Conservation (phyloP, 2,113 vertebrate genomes). For the Oryzias woworae region DNA sequence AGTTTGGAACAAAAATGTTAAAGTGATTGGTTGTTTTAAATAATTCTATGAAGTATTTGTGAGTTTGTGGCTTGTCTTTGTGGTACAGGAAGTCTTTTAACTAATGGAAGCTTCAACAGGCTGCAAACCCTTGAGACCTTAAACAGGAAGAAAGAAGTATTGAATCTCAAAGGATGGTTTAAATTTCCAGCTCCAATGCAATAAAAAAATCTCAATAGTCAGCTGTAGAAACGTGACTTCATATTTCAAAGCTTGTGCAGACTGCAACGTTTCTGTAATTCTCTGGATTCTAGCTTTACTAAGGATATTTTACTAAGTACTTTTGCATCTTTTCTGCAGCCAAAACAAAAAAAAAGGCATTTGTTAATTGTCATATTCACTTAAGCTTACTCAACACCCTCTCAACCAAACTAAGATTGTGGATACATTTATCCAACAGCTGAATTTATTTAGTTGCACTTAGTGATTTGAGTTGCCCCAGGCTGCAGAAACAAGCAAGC, state of each 20-base stretch:
- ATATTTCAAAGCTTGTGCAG: neutral
- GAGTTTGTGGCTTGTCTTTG: no score
- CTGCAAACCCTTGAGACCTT: no score
- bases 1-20: no score
- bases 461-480: conserved; percentile 6
- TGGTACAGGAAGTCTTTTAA: no score
- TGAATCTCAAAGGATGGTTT: no score
- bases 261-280: neutral
- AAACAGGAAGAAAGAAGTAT: no score
- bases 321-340: conserved; percentile 6
- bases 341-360: conserved; percentile 13
- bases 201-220: neutral
- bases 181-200: neutral
- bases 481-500: conserved; percentile 12
- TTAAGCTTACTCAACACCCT: conserved; percentile 12
- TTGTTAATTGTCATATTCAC: conserved; percentile 34
- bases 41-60: no score
- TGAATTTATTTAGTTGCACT: conserved; percentile 28
- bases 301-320: conserved; percentile 14
- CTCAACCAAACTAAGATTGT: neutral
- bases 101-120: no score
- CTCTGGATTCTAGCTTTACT: conserved; percentile 2
- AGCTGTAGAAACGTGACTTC: neutral
- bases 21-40: no score
- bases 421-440: conserved; percentile 17